Evolutionary conservation across 2,888 invertebrate genomes (phyloP).

Genomic region (Artemia sinica): DNA sequence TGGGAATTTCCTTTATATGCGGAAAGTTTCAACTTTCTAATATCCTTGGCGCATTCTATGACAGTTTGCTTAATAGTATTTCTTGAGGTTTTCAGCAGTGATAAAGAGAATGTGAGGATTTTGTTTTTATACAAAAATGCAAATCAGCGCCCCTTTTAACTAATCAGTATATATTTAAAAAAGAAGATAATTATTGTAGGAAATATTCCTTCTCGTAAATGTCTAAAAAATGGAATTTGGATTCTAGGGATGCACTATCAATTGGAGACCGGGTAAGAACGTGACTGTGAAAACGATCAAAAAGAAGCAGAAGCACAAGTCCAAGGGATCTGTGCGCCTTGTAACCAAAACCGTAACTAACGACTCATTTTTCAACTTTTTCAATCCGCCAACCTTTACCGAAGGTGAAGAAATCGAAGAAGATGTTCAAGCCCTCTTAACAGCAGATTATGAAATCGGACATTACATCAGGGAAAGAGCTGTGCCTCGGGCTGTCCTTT

Average conservation of each 20-base stretch:
- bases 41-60: too few relatives aligned
- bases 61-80: too few relatives aligned
- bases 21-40: too few relatives aligned
- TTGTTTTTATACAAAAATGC: too few relatives aligned
- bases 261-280: constrained; percentile 95
- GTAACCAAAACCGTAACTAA: constrained; percentile 86
- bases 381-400: constrained; percentile 58
- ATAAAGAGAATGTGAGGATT: too few relatives aligned
- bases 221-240: too few relatives aligned
- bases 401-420: constrained; percentile 63
- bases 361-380: constrained; percentile 99
- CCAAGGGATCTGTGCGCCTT: constrained; percentile 76
- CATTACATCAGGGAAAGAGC: constrained; percentile 92
- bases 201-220: too few relatives aligned
- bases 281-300: constrained; percentile 88
- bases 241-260: constrained; percentile 64
- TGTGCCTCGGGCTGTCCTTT: constrained; percentile 88
- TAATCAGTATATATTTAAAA: too few relatives aligned
- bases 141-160: too few relatives aligned
- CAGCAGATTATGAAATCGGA: constrained; percentile 93
- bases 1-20: too few relatives aligned
- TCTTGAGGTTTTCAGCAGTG: too few relatives aligned
- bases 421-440: constrained; percentile 65
- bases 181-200: too few relatives aligned
- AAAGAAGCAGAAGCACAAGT: constrained; percentile 98